These are phyloP conservation scores for Lithosia quadra DNA, from an alignment of 2,888 invertebrate genomes.

Conservation along the genomic window DNA sequence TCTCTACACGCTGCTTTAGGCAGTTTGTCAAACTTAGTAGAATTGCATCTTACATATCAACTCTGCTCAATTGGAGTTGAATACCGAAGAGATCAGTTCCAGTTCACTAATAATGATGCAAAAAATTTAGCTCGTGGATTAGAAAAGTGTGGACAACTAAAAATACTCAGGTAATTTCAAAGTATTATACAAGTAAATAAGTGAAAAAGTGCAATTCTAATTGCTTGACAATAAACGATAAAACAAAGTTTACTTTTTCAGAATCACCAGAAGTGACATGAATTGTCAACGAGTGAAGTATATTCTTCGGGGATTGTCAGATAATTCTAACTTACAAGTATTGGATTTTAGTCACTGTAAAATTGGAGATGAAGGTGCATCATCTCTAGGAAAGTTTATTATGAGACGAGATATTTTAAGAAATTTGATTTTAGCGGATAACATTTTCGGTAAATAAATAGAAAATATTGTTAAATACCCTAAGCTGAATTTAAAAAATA, in stretches of 20 bases:
- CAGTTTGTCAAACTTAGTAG: conserved; percentile 75
- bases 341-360: conserved; percentile 89
- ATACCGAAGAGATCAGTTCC: conserved; percentile 81
- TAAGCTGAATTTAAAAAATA: not conserved
- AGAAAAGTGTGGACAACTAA: conserved; percentile 75
- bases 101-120: conserved; percentile 82
- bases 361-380: conserved; percentile 87
- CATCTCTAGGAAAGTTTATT: conserved; percentile 87
- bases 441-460: conserved; percentile 77
- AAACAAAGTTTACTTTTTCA: conserved; percentile 44
- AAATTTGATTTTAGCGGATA: conserved; percentile 83
- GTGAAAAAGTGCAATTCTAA: too few relatives aligned
- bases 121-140: conserved; percentile 78
- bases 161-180: conserved; percentile 66
- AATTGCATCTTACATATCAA: conserved; percentile 80
- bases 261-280: conserved; percentile 81
- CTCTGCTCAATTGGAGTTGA: conserved; percentile 70
- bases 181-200: not conserved
- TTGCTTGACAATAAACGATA: too few relatives aligned
- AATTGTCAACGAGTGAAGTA: conserved; percentile 80
- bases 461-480: not conserved
- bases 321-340: conserved; percentile 79
- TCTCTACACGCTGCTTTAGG: conserved; percentile 82
- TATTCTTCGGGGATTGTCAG: conserved; percentile 75
- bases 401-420: conserved; percentile 79